These are phyloP conservation scores for Incurvaria masculella DNA, from an alignment of 2,888 invertebrate species.

Conservation along the genomic window DNA sequence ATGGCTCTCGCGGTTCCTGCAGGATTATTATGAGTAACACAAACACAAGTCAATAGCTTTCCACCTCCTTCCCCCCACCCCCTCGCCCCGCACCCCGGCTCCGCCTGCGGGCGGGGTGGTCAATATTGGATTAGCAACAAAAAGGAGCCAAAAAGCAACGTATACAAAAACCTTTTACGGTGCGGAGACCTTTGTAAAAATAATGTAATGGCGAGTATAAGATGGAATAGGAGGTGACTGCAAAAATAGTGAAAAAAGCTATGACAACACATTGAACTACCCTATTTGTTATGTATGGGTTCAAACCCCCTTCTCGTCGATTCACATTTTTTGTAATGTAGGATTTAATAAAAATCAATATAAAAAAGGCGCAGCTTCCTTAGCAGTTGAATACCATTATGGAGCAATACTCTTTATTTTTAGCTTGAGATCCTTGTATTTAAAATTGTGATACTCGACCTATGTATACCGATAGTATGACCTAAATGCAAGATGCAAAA, in stretches of 20 bases:
- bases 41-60: slow-evolving; percentile 56
- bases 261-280: background rate
- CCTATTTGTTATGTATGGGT: slow-evolving; percentile 22
- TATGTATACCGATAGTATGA: too few species aligned
- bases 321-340: too few species aligned
- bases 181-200: slow-evolving; percentile 48
- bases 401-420: too few species aligned
- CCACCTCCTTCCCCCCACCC: slow-evolving; percentile 12
- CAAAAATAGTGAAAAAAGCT: slow-evolving; percentile 7
- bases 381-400: too few species aligned
- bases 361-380: too few species aligned
- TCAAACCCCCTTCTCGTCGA: too few species aligned
- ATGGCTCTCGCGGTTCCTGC: slow-evolving; percentile 25
- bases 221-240: slow-evolving; percentile 29
- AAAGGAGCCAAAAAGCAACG: slow-evolving; percentile 58
- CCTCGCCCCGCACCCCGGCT: background rate
- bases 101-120: slow-evolving; percentile 32
- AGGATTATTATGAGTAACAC: slow-evolving; percentile 53
- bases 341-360: too few species aligned
- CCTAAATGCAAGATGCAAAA: too few species aligned
- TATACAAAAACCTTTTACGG: slow-evolving; percentile 58
- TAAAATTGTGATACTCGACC: too few species aligned
- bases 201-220: slow-evolving; percentile 38
- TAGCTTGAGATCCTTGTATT: too few species aligned
- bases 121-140: slow-evolving; percentile 56